A percentile compares a stretch with the other conserved stretches of the same genome.
Conservation (phyloP, 2,113 vertebrate species). For the Xenopus tropicalis region DNA sequence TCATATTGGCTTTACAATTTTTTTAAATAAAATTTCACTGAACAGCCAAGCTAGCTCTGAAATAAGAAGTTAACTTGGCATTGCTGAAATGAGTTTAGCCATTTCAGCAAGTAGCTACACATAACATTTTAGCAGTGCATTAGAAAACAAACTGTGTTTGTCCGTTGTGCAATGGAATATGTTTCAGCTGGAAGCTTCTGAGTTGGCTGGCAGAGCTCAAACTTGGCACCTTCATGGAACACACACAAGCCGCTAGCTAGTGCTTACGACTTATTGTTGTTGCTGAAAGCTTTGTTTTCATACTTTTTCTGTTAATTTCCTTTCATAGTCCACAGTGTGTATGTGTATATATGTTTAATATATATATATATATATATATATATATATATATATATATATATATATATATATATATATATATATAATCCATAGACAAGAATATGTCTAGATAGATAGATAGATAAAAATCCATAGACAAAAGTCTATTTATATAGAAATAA, state of each 20-base stretch:
- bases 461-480: too few relatives aligned
- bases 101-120: neutral
- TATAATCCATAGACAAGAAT: too few relatives aligned
- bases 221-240: constrained; percentile 16
- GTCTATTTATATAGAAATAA: too few relatives aligned
- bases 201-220: constrained; percentile 4
- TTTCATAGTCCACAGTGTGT: too few relatives aligned
- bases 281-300: neutral
- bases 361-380: too few relatives aligned
- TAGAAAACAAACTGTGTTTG: constrained; percentile 7
- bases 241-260: constrained; percentile 13
- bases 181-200: constrained; percentile 24
- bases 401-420: too few relatives aligned
- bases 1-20: too few relatives aligned
- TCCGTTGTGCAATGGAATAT: constrained; percentile 11
- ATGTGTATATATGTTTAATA: too few relatives aligned
- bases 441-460: too few relatives aligned
- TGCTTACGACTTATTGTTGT: constrained; percentile 19
- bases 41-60: neutral
- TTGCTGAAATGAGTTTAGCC: neutral
- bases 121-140: neutral
- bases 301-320: neutral
- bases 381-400: too few relatives aligned
- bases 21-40: too few relatives aligned
- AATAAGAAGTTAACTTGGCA: neutral